These are phyloP conservation scores for Rhinogobio ventralis DNA, from an alignment of 2,797 vertebrate genomes.

Conservation along the genomic window DNA sequence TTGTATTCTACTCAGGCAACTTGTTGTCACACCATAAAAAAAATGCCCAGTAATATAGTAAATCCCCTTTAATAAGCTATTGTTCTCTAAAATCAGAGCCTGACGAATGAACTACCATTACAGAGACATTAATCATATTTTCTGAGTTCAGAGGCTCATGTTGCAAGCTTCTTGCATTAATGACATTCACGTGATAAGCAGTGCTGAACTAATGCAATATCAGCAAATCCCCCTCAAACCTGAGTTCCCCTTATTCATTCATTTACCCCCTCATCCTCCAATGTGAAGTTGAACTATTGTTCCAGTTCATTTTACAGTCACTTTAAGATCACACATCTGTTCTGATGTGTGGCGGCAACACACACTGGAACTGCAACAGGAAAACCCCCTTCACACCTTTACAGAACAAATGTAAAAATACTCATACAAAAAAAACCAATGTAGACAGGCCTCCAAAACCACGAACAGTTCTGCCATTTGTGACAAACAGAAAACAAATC, in stretches of 20 bases:
- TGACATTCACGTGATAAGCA: slow-evolving; percentile 75
- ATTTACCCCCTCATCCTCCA: slow-evolving; percentile 5
- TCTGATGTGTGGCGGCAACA: neutral
- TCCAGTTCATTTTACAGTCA: neutral
- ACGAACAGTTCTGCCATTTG: neutral
- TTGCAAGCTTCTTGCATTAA: slow-evolving; percentile 79
- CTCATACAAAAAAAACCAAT: neutral
- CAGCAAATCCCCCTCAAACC: slow-evolving; percentile 71
- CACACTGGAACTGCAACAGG: slow-evolving; percentile 35
- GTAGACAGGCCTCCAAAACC: neutral
- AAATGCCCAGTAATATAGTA: slow-evolving; percentile 56
- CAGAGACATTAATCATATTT: slow-evolving; percentile 49
- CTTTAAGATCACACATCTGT: slow-evolving; percentile 30
- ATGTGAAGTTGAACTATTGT: neutral
- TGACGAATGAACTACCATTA: slow-evolving; percentile 59
- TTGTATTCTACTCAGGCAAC: neutral
- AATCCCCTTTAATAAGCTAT: slow-evolving; percentile 61
- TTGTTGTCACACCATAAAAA: slow-evolving; percentile 52
- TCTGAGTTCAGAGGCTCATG: slow-evolving; percentile 65
- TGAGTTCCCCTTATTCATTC: slow-evolving; percentile 76
- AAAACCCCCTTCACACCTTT: slow-evolving; percentile 54
- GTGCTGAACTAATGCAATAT: slow-evolving; percentile 77
- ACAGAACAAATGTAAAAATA: slow-evolving; percentile 40
- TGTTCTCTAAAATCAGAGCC: slow-evolving; percentile 72
- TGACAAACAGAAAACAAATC: neutral